phyloP scores from a whole-genome alignment of 2,888 invertebrate genomes.

The Drosophila birchii region DNA sequence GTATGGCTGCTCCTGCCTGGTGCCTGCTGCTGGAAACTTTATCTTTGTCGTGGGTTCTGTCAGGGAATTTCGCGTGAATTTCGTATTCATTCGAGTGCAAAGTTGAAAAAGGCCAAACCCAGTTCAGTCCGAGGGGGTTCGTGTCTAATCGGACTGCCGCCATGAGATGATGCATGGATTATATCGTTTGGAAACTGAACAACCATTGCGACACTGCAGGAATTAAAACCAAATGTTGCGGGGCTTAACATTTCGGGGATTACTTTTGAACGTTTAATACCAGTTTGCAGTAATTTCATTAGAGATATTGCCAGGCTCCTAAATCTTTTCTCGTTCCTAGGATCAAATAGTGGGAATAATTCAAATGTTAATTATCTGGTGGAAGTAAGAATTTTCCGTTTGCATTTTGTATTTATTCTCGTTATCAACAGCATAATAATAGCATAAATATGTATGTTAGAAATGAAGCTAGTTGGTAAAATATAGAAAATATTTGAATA shows the following conservation, averaged over 20 bases:
- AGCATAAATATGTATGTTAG: no score
- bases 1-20: neutral
- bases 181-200: constrained; percentile 51
- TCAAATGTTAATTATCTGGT: neutral
- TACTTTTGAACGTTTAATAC: constrained; percentile 18
- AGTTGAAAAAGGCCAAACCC: constrained; percentile 52
- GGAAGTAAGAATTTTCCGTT: neutral
- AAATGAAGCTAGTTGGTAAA: neutral
- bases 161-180: constrained; percentile 51
- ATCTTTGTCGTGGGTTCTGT: constrained; percentile 49
- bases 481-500: neutral
- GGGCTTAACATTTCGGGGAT: constrained; percentile 37
- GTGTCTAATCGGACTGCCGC: constrained; percentile 41
- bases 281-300: constrained; percentile 11
- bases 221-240: constrained; percentile 44
- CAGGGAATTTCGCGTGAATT: constrained; percentile 57
- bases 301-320: neutral
- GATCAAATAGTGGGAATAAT: neutral
- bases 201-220: constrained; percentile 30
- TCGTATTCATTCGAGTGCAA: constrained; percentile 63
- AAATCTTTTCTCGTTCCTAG: neutral
- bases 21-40: constrained; percentile 14
- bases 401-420: neutral
- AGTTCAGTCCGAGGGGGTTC: constrained; percentile 33
- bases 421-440: neutral